A percentile compares a stretch with the other conserved stretches of the same genome.
Evolutionary conservation across 2,113 vertebrate genomes (phyloP).

Genomic region (Acanthochromis polyacanthus): DNA sequence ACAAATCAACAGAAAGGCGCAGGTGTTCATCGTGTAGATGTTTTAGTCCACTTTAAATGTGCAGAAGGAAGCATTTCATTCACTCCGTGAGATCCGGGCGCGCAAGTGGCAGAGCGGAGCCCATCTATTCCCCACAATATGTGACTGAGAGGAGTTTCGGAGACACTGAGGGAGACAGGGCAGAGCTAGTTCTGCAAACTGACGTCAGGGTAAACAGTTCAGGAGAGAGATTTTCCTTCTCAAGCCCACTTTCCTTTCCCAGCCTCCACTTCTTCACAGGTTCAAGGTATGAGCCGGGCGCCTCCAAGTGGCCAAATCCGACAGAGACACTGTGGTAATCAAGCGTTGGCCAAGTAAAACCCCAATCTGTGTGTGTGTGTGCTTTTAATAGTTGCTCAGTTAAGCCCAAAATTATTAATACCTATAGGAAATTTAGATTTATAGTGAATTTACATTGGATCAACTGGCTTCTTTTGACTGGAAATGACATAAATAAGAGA

Average conservation of each 20-base stretch:
- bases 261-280: neutral
- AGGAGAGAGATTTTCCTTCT: constrained; percentile 79
- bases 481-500: too few species aligned
- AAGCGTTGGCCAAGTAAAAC: constrained; percentile 23
- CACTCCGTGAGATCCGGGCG: constrained; percentile 68
- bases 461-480: too few species aligned
- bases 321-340: constrained; percentile 29
- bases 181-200: constrained; percentile 82
- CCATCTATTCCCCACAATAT: constrained; percentile 74
- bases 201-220: constrained; percentile 88
- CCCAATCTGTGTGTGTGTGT: neutral
- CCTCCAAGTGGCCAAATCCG: constrained; percentile 74
- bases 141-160: constrained; percentile 74
- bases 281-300: constrained; percentile 69
- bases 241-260: constrained; percentile 70
- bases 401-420: too few species aligned
- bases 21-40: constrained; percentile 84
- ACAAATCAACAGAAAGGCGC: constrained; percentile 84
- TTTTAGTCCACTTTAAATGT: constrained; percentile 85
- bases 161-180: constrained; percentile 77
- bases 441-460: too few species aligned
- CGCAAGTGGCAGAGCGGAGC: constrained; percentile 63
- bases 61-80: constrained; percentile 74
- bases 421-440: too few species aligned
- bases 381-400: too few species aligned